Base-by-base conservation (phyloP, 2,888 invertebrate species). In the Adelognathus sp. region DNA sequence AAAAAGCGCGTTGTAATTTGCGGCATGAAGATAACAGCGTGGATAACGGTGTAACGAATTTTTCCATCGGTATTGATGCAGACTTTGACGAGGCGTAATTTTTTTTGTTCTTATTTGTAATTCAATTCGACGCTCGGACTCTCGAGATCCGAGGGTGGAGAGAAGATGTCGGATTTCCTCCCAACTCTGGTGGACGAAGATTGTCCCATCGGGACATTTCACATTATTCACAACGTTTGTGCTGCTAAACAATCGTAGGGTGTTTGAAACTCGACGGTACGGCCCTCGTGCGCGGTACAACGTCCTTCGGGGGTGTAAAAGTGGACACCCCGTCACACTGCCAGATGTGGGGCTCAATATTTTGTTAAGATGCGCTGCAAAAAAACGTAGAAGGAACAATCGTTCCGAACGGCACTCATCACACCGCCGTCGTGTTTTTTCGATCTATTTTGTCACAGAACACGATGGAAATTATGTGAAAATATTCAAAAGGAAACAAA, bases 281-380 rank as follows among this genome's bases (percentile, higher is more conserved):
- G 50, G 36, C 11, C 36, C 5, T 52, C 36, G 36, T 14, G 18
- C 33, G 52, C 64, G 80, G 67, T 66, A 41, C 16, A 61, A 78
- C 76, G 76, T 76, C 76, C 73, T 33, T 33, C 21, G 4, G 1
- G 50, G 46, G 11, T 21, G n/a, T n/a, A n/a, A 18, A 18, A 81
- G 80, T 79, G 77, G 81, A 86, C 81, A 86, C 84, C 24, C 27
- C 66, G 46, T 67, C 85, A 87, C 89, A 89, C 89, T 90, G 90
- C 89, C 89, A 84, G 86, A 85, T 84, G 83, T 87, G 89, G 79
- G 79, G 89, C 90, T 88, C 89, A 89, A 90, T 88, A 88, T 84
- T 88, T 86, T 75, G n/a, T n/a, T 81, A 82, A 85, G 85, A 83
- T 85, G 83, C 81, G 83, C 80, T 80, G 80, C 82, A 84, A 84